A percentile compares a stretch with the other conserved stretches of the same genome.
These are phyloP conservation scores for Saccostrea glomerata DNA, from an alignment of 1,140 invertebrate species.

Conservation along the genomic window DNA sequence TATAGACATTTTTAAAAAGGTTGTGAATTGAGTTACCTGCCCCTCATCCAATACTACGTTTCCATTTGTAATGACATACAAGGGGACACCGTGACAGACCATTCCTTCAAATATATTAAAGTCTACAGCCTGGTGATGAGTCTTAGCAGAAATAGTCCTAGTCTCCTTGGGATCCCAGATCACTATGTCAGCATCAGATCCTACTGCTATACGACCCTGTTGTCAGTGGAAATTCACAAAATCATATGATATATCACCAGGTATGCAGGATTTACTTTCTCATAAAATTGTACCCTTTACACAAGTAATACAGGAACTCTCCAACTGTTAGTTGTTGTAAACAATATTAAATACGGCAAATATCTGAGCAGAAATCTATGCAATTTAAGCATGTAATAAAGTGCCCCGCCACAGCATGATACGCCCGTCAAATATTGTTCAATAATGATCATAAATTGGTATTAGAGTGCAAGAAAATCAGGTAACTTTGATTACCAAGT, in stretches of 20 bases:
- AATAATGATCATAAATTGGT: too few species aligned
- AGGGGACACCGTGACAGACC: constrained; percentile 76
- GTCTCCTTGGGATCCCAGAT: constrained; percentile 95
- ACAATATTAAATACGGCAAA: too few species aligned
- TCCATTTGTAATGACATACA: constrained; percentile 91
- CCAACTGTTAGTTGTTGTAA: too few species aligned
- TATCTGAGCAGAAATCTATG: too few species aligned
- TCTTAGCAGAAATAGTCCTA: constrained; percentile 93
- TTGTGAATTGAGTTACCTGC: constrained; percentile 76
- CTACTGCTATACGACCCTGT: constrained; percentile 91
- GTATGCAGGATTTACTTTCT: background rate
- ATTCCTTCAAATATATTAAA: constrained; percentile 98
- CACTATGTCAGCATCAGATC: constrained; percentile 98
- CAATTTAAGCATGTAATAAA: too few species aligned
- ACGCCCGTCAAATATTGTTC: too few species aligned
- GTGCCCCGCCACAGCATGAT: too few species aligned
- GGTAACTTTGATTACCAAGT: too few species aligned
- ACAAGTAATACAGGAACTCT: too few species aligned
- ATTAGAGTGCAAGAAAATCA: too few species aligned
- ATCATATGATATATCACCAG: background rate
- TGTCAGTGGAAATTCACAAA: background rate
- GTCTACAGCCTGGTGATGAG: constrained; percentile 95
- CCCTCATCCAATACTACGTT: constrained; percentile 95
- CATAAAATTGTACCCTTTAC: too few species aligned
- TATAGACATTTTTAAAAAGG: background rate